Conservation (phyloP, 1,140 invertebrate species). For the Coboldia fuscipes region DNA sequence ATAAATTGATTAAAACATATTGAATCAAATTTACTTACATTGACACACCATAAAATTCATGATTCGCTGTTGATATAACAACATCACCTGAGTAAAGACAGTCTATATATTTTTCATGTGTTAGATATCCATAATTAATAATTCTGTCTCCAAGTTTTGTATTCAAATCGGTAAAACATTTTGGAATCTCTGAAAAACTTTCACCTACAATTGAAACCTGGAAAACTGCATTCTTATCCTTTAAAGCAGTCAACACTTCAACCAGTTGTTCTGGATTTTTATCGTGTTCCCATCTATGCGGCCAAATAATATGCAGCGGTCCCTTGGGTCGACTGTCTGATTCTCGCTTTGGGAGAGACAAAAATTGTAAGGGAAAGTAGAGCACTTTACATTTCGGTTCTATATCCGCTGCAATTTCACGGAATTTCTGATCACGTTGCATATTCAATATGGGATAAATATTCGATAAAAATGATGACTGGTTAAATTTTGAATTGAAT, state of each 20-base stretch:
- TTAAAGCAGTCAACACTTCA: conserved; percentile 28
- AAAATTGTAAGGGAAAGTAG: conserved; percentile 39
- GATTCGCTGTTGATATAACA: conserved; percentile 47
- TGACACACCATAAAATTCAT: conserved; percentile 57
- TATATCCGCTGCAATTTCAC: conserved; percentile 29
- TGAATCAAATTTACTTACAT: conserved; percentile 26
- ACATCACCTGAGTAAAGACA: conserved; percentile 32
- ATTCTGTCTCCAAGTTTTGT: conserved; percentile 28
- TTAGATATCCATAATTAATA: conserved; percentile 34
- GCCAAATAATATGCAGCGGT: conserved; percentile 45
- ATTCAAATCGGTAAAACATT: conserved; percentile 27
- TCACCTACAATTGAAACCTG: conserved; percentile 30
- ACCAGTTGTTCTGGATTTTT: conserved; percentile 49
- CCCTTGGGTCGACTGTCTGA: conserved; percentile 7
- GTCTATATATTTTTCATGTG: conserved; percentile 32
- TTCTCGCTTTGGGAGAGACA: conserved; percentile 10
- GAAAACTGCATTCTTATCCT: conserved; percentile 30
- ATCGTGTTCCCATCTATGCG: conserved; percentile 64
- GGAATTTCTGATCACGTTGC: conserved; percentile 38
- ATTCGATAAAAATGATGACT: conserved; percentile 37
- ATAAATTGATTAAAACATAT: conserved; percentile 2
- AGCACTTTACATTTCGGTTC: conserved; percentile 36
- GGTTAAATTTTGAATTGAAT: conserved; percentile 54
- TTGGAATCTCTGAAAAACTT: conserved; percentile 21
- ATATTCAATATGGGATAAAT: conserved; percentile 40